Conservation (phyloP, 2,113 vertebrate species). For the Ictalurus furcatus region DNA sequence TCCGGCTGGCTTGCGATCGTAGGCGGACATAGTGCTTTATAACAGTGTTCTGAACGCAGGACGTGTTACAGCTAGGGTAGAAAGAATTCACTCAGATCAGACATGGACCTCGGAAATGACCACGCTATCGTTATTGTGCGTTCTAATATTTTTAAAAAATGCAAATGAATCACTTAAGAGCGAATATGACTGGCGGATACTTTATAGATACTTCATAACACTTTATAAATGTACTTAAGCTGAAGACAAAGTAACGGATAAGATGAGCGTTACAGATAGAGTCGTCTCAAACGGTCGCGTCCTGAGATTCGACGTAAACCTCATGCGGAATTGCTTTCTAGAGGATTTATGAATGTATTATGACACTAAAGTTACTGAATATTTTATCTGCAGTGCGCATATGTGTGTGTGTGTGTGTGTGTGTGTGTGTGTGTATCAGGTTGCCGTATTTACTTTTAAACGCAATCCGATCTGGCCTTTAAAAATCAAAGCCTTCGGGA, state of each 20-base stretch:
- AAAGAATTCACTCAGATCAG: not conserved
- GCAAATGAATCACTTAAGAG: not conserved
- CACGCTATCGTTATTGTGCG: not conserved
- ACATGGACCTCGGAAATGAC: not conserved
- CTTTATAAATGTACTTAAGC: not conserved
- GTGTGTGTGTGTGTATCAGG: too few species aligned
- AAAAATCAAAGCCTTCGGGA: slow-evolving; percentile 10
- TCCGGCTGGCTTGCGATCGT: too few species aligned
- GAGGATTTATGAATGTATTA: not conserved
- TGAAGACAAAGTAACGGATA: not conserved
- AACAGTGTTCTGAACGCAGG: not conserved
- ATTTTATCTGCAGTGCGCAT: not conserved
- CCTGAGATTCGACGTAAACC: not conserved
- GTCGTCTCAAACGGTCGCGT: not conserved
- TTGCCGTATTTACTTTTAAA: not conserved
- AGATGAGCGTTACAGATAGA: not conserved
- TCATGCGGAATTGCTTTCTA: not conserved
- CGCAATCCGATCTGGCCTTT: not conserved
- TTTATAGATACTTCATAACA: not conserved
- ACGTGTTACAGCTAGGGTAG: not conserved
- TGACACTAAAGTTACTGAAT: not conserved
- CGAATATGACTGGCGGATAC: not conserved
- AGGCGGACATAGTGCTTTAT: not conserved
- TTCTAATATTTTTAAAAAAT: not conserved
- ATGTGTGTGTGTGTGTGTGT: too few species aligned